A percentile compares a stretch with the other conserved stretches of the same genome.
phyloP scores from a whole-genome alignment of 2,797 vertebrate genomes.

The Crocodylus rhombifer region DNA sequence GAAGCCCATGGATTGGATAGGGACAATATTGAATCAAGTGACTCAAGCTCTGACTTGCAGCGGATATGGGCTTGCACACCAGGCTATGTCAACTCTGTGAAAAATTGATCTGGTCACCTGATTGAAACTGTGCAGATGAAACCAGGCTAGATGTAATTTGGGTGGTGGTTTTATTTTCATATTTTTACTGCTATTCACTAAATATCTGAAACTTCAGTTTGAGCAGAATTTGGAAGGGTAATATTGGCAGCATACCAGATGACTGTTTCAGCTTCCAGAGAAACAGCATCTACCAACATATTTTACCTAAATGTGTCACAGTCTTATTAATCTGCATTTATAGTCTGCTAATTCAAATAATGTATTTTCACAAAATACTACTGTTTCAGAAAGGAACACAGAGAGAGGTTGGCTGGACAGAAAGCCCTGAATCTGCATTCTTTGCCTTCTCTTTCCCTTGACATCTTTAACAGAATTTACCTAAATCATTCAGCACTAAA shows the following conservation, averaged over 20 bases:
- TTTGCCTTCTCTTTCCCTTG: not conserved
- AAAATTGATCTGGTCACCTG: not conserved
- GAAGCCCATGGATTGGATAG: not conserved
- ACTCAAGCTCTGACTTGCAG: not conserved
- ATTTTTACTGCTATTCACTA: not conserved
- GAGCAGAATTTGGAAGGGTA: not conserved
- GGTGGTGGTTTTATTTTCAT: not conserved
- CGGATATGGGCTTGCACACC: not conserved
- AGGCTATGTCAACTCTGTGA: not conserved
- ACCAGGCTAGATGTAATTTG: not conserved
- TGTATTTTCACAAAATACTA: not conserved
- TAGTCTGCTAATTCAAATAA: not conserved
- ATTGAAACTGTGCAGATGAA: not conserved
- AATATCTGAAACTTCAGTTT: not conserved
- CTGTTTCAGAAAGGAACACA: not conserved
- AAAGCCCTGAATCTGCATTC: not conserved
- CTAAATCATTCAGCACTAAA: not conserved
- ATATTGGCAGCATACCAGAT: accelerated
- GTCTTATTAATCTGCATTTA: not conserved
- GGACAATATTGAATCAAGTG: not conserved
- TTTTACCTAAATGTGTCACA: not conserved
- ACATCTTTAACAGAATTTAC: not conserved
- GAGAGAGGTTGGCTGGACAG: not conserved
- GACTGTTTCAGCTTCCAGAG: not conserved
- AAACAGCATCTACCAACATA: not conserved